These are phyloP conservation scores for Crypturellus tataupa DNA, from an alignment of 2,797 vertebrate genomes.

Conservation along the genomic window DNA sequence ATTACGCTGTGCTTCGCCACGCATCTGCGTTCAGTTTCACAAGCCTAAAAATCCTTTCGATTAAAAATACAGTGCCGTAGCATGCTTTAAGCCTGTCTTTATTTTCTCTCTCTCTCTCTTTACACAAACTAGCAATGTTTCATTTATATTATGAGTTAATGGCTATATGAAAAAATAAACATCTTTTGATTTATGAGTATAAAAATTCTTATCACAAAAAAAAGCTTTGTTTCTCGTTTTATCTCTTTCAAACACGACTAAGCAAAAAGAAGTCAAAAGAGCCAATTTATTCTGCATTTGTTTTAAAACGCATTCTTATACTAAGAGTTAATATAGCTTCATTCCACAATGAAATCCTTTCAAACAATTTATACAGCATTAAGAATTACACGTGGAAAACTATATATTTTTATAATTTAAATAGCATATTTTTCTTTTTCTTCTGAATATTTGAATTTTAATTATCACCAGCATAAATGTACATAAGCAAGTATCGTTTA, in stretches of 20 bases:
- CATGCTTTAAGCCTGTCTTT: background rate
- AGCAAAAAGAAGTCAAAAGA: conserved; percentile 19
- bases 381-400: conserved; percentile 14
- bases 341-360: conserved; percentile 30
- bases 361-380: conserved; percentile 50
- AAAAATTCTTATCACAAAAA: conserved; percentile 19
- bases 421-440: conserved; percentile 52
- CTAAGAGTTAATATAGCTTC: conserved; percentile 48
- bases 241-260: conserved; percentile 5
- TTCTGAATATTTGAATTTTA: conserved; percentile 71
- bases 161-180: conserved; percentile 8
- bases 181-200: conserved; percentile 21
- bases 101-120: background rate
- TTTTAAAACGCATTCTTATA: conserved; percentile 35
- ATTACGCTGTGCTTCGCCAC: conserved; percentile 7
- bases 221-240: conserved; percentile 25
- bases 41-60: background rate
- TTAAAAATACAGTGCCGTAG: background rate
- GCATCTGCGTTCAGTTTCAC: background rate
- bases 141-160: background rate
- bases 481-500: conserved; percentile 67
- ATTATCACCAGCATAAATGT: conserved; percentile 70
- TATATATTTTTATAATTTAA: conserved; percentile 76
- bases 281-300: conserved; percentile 32
- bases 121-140: conserved; percentile 21